Percentiles rank a stretch among this genome's conserved stretches.
phyloP scores from a whole-genome alignment of 2,888 invertebrate species.

The Apodemia zela region DNA sequence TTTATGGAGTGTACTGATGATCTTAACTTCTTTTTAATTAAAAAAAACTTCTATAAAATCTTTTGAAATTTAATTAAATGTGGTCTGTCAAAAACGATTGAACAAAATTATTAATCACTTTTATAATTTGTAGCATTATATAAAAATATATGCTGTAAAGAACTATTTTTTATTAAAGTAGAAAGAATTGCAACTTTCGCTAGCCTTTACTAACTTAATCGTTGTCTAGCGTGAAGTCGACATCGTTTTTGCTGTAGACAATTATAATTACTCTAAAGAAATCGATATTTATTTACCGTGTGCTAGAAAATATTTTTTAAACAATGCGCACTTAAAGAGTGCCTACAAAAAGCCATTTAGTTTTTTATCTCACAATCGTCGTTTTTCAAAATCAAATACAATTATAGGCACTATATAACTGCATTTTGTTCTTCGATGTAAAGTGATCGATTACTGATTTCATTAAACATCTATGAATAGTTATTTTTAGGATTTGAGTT shows the following conservation, averaged over 20 bases:
- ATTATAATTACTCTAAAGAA: constrained; percentile 39
- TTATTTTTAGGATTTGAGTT: no score
- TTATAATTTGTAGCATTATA: no score
- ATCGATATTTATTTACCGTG: constrained; percentile 47
- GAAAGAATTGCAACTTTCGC: constrained; percentile 11
- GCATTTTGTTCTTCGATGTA: background rate
- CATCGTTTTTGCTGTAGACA: constrained; percentile 41
- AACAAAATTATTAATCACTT: no score
- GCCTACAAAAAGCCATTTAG: constrained; percentile 14
- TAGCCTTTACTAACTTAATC: constrained; percentile 16
- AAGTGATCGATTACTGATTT: background rate
- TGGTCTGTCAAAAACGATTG: no score
- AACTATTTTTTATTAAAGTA: no score
- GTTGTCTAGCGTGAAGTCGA: constrained; percentile 30
- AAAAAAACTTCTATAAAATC: no score
- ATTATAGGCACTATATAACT: background rate
- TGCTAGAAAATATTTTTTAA: constrained; percentile 21
- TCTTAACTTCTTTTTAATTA: no score
- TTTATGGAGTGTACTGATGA: no score
- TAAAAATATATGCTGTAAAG: no score
- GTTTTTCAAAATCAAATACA: constrained; percentile 6
- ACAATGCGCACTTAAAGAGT: constrained; percentile 19
- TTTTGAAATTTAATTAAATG: no score
- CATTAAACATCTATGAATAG: background rate
- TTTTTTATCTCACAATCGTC: constrained; percentile 5